These are phyloP conservation scores for Leptopilina syphax DNA, from an alignment of 2,888 invertebrate genomes.

Conservation along the genomic window DNA sequence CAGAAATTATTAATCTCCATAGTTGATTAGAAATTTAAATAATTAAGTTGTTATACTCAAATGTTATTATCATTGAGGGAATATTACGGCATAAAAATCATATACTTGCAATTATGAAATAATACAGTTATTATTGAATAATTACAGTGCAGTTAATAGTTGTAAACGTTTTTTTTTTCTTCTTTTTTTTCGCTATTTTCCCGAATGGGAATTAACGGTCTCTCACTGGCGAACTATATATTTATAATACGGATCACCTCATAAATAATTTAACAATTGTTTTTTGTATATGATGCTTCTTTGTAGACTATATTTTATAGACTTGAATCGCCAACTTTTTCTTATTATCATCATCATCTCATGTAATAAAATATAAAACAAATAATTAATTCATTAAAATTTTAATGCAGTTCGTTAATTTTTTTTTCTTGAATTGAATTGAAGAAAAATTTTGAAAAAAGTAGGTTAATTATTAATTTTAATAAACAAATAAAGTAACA, in stretches of 20 bases:
- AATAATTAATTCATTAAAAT: too few relatives aligned
- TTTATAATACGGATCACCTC: background rate
- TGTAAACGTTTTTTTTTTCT: background rate
- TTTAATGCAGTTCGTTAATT: too few relatives aligned
- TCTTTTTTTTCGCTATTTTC: too few relatives aligned
- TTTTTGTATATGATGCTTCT: background rate
- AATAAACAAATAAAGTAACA: too few relatives aligned
- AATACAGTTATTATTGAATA: conserved; percentile 12
- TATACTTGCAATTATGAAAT: background rate
- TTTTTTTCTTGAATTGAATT: too few relatives aligned
- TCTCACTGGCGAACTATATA: background rate
- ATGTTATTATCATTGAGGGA: background rate
- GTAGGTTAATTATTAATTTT: too few relatives aligned
- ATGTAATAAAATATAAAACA: too few relatives aligned
- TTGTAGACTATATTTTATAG: background rate
- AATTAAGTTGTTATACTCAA: background rate
- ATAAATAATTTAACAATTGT: background rate
- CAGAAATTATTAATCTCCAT: background rate
- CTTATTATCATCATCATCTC: too few relatives aligned
- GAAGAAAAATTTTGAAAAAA: too few relatives aligned
- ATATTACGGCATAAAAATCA: background rate
- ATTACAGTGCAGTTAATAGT: background rate
- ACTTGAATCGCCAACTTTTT: background rate
- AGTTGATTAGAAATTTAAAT: background rate
- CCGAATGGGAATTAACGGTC: background rate